Evolutionary conservation across 1,140 invertebrate genomes (phyloP), one percentile per base, ranked within the genome.

Genomic region (Berghia stephanieae): DNA sequence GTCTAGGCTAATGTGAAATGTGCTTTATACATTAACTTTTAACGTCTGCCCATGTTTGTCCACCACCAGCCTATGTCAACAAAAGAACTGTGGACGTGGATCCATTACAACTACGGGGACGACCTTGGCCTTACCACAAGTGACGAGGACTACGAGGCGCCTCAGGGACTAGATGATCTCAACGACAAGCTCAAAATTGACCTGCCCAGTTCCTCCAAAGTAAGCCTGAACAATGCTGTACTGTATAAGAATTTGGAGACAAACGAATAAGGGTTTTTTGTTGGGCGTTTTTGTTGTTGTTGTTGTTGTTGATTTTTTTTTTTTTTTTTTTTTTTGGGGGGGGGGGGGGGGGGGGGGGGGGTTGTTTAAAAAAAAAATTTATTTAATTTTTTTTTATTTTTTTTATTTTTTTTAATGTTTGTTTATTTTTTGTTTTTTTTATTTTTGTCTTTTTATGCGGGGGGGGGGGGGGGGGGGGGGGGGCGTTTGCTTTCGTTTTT

Each of bases 121-220:
- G 95, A 98, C 89, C 90, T 98, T 78, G 96, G 96, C 40, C 92
- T 98, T 83, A 96, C 95, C 21, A 96, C 95, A 18, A 96, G 97
- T 88, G 96, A 98, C 89, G 96, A 98, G 88, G 95, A 96, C 85
- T 97, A 97, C 83, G 86, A 91, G 10, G 82, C 87, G 16, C 90
- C 90, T 1, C 83, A 86, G 49, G 63, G 63, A 16, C 57, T 82
- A 40, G 85, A 85, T 31, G 81, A 84, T 31, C 42, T 78, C 13
- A 67, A 76, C 21, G 82, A 83, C 68, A 80, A 81, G 36, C 52
- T 79, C 27, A 75, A 75, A 43, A 46, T 79, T 10, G 76, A 82
- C 4, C 66, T 74, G n/a, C 52, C 43, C 43, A 18, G 57, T 27
- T n/a, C 46, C 8, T 24, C 38, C 21, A 79, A 79, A 73, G 78